phyloP scores from a whole-genome alignment of 2,797 vertebrate species.

The Takifugu rubripes region DNA sequence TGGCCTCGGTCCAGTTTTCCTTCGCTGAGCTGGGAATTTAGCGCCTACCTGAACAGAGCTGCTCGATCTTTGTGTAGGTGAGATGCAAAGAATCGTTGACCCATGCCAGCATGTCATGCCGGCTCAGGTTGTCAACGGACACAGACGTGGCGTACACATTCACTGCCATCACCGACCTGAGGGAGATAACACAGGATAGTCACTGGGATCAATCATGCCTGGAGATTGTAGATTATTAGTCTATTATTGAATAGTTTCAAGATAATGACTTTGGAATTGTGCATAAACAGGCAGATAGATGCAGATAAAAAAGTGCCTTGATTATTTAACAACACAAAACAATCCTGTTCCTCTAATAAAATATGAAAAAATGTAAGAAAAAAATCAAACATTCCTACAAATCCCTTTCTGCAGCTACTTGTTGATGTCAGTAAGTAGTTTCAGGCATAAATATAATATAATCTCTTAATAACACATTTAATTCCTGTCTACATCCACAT shows the following conservation, averaged over 20 bases:
- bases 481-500: background rate
- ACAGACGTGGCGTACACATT: conserved; percentile 97
- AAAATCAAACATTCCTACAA: background rate
- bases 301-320: no score
- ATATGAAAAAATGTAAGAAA: no score
- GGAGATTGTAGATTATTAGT: background rate
- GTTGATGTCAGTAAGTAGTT: background rate
- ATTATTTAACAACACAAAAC: no score
- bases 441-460: no score
- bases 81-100: conserved; percentile 96
- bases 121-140: conserved; percentile 96
- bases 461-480: background rate
- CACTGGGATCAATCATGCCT: background rate
- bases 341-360: no score
- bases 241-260: no score
- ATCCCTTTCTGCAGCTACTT: background rate
- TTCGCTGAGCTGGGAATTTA: background rate
- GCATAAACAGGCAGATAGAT: no score
- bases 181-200: conserved; percentile 4
- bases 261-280: no score
- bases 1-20: background rate
- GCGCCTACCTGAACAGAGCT: conserved; percentile 90
- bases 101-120: conserved; percentile 98
- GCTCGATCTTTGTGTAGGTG: conserved; percentile 96
- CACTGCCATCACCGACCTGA: conserved; percentile 89